A percentile compares a stretch with the other conserved stretches of the same genome.
phyloP scores from a whole-genome alignment of 2,888 invertebrate genomes.

The Spilosoma lubricipeda region DNA sequence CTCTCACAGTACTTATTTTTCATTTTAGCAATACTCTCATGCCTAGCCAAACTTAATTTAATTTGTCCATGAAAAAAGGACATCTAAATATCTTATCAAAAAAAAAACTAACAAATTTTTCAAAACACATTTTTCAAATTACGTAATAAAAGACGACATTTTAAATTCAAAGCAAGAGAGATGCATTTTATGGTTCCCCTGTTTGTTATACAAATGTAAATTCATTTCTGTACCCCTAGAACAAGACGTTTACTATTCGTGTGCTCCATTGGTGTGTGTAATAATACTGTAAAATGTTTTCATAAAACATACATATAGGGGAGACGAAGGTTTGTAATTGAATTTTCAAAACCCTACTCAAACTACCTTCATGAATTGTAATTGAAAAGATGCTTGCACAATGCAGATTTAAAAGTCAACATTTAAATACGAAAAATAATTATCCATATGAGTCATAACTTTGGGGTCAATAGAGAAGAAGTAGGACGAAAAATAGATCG shows the following conservation, averaged over 20 bases:
- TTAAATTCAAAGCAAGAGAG: slow-evolving; percentile 51
- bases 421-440: not conserved
- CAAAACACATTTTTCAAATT: slow-evolving; percentile 36
- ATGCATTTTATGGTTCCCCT: slow-evolving; percentile 52
- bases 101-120: slow-evolving; percentile 27
- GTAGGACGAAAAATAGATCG: too few species aligned
- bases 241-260: slow-evolving; percentile 63
- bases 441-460: not conserved
- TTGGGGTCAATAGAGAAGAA: not conserved
- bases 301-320: slow-evolving; percentile 72
- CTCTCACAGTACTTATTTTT: not conserved
- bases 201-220: slow-evolving; percentile 63
- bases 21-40: too few species aligned
- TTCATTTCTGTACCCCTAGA: slow-evolving; percentile 59
- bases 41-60: not conserved
- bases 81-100: not conserved
- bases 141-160: slow-evolving; percentile 39
- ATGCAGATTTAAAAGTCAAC: slow-evolving; percentile 25
- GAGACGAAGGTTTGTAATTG: slow-evolving; percentile 70
- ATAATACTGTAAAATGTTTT: slow-evolving; percentile 72
- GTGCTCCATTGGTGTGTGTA: slow-evolving; percentile 56
- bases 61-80: not conserved
- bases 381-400: slow-evolving; percentile 50
- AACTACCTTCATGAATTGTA: slow-evolving; percentile 58
- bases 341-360: slow-evolving; percentile 71